Evolutionary conservation across 2,888 invertebrate genomes (phyloP).

Genomic region (Drosophila niveifrons): DNA sequence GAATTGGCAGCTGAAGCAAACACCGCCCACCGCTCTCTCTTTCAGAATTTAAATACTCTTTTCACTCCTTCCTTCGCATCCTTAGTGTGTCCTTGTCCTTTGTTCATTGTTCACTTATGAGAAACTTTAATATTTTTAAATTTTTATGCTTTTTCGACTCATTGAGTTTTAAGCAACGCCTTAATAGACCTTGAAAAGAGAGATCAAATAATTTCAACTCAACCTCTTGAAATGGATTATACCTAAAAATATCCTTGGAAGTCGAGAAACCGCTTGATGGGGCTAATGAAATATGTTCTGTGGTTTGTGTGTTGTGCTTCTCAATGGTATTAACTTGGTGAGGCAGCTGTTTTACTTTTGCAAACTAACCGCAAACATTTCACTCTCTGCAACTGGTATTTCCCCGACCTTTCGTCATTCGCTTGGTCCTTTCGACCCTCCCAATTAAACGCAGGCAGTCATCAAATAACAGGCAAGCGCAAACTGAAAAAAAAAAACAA

Average conservation of each 20-base stretch:
- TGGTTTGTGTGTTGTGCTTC: constrained; percentile 21
- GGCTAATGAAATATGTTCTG: constrained; percentile 56
- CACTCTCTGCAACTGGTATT: constrained; percentile 16
- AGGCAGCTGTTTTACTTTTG: constrained; percentile 29
- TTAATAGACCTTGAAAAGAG: too few species aligned
- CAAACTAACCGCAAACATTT: constrained; percentile 63
- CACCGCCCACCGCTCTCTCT: background rate
- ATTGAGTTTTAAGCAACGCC: too few species aligned
- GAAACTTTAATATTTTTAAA: too few species aligned
- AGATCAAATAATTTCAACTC: background rate
- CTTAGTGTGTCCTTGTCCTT: background rate
- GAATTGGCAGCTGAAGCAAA: constrained; percentile 19
- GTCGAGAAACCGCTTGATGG: constrained; percentile 33
- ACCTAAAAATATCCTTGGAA: background rate
- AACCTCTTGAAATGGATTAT: background rate
- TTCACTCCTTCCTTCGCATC: constrained; percentile 4
- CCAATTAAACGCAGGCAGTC: constrained; percentile 30
- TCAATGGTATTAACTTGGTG: constrained; percentile 2
- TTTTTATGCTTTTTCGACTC: too few species aligned
- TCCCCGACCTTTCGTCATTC: background rate
- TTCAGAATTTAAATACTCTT: constrained; percentile 30
- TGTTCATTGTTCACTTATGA: background rate
- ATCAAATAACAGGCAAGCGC: constrained; percentile 22
- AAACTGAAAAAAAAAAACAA: constrained; percentile 27
- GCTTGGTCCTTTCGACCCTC: constrained; percentile 3